Percentiles rank a stretch among this genome's conserved stretches.
phyloP scores from a whole-genome alignment of 1,140 invertebrate genomes.

The Aphaenogaster ashmeadi region DNA sequence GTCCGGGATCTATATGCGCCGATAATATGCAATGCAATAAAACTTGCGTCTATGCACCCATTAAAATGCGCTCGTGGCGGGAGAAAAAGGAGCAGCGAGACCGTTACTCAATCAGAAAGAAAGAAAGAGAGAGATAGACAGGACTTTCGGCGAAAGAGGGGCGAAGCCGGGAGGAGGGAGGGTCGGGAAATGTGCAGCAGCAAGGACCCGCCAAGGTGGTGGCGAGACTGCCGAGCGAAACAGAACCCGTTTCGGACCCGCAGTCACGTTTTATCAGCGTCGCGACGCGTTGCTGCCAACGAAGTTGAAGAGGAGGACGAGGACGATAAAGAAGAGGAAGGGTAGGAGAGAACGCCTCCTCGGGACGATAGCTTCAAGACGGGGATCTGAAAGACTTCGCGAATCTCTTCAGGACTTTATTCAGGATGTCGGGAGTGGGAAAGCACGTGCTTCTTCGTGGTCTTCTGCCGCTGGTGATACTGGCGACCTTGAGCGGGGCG shows the following conservation, averaged over 20 bases:
- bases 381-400: neutral
- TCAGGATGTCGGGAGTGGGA: neutral
- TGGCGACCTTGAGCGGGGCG: slow-evolving; percentile 58
- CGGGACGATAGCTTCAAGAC: neutral
- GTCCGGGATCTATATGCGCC: slow-evolving; percentile 23
- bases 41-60: slow-evolving; percentile 21
- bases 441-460: slow-evolving; percentile 34
- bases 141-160: slow-evolving; percentile 84
- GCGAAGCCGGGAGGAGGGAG: slow-evolving; percentile 69
- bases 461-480: slow-evolving; percentile 36
- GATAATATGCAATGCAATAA: slow-evolving; percentile 55
- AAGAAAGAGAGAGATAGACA: slow-evolving; percentile 78
- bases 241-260: slow-evolving; percentile 80
- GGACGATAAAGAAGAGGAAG: slow-evolving; percentile 16
- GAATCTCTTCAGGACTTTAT: neutral
- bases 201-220: slow-evolving; percentile 75
- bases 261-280: slow-evolving; percentile 77
- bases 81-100: slow-evolving; percentile 34
- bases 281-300: slow-evolving; percentile 45
- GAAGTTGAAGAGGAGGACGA: slow-evolving; percentile 35
- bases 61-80: slow-evolving; percentile 44
- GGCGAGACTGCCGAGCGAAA: slow-evolving; percentile 81
- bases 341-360: neutral
- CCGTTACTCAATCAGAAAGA: slow-evolving; percentile 3
- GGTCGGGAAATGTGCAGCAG: slow-evolving; percentile 81